phyloP scores from a whole-genome alignment of 2,113 vertebrate genomes.

The Philantomba maxwellii region DNA sequence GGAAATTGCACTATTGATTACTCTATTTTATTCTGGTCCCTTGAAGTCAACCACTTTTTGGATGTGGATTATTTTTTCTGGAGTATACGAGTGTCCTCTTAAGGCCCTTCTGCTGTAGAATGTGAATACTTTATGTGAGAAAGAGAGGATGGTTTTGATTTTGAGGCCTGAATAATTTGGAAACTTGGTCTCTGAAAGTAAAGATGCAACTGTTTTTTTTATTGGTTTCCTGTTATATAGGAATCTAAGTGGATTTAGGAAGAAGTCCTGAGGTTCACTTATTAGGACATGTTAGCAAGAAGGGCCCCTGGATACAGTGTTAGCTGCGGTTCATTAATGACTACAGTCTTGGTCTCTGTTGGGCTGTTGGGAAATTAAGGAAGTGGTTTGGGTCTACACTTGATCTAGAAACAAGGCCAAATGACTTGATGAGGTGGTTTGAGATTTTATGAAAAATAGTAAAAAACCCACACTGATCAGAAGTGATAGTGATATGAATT shows the following conservation, averaged over 20 bases:
- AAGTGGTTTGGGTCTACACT: neutral
- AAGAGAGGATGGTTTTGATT: neutral
- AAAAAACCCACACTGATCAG: neutral
- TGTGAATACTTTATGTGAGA: neutral
- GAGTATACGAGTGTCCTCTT: neutral
- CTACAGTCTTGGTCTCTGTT: neutral
- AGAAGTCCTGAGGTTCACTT: neutral
- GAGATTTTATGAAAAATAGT: neutral
- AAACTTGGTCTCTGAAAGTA: neutral
- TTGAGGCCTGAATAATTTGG: neutral
- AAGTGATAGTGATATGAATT: neutral
- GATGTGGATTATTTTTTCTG: neutral
- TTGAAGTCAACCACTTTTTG: neutral
- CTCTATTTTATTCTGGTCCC: neutral
- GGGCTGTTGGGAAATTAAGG: neutral
- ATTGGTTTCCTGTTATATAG: neutral
- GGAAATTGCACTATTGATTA: neutral
- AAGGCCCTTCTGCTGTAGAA: neutral
- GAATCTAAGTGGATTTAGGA: neutral
- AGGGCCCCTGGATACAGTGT: neutral
- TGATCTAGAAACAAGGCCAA: neutral
- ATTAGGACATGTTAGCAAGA: neutral
- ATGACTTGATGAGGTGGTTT: neutral
- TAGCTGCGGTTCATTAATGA: neutral
- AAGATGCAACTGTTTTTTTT: neutral